Evolutionary conservation across 2,797 vertebrate genomes (phyloP), one percentile per base, ranked within the genome.

Genomic region (Sebastes iracundus): DNA sequence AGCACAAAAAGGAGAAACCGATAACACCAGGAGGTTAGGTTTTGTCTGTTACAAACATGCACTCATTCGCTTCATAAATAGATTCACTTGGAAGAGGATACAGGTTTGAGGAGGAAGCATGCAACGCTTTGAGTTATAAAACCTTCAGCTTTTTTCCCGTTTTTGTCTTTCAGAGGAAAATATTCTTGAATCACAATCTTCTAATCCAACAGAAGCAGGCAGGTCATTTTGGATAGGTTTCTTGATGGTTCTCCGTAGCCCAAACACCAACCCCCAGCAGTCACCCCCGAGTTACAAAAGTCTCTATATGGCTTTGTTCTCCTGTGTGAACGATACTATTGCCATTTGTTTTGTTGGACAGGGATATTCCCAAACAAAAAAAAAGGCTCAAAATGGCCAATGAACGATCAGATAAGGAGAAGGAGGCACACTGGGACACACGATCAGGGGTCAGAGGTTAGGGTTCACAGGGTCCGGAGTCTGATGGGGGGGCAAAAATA

Each of bases 231-330:
- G 92, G 92, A 93, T 92, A 83, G 90, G 88, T 90, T 88, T 92
- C 83, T 77, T 80, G 75, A 89, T 88, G 86, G 82, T 87, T 91
- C 92, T 91, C 91, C 91, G 70, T 56, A 84, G 88, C 88, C 92
- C 91, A 81, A 90, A 90, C 76, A 74, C 78, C 87, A 78, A 58
- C 10, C 72, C 79, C 87, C 86, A 82, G 74, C 72, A 86, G 85
- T 82, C 76, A 68, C 86, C 90, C 93, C 92, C 77, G 55, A 92
- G 92, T 90, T 91, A 93, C 84, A 90, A 85, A 95, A 96, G 96
- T 97, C 96, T 97, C 95, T 95, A 96, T 99, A 99, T 99, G 99
- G 99, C 99, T 99, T 98, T 97, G 97, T 97, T 97, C 97, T 98
- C 98, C 98, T 96, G 96, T 96, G 96, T 96, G 95, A 96, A 96